Percentiles rank a stretch among this genome's conserved stretches.
Evolutionary conservation across 2,797 vertebrate genomes (phyloP).

Genomic region (Peromyscus nudipes): DNA sequence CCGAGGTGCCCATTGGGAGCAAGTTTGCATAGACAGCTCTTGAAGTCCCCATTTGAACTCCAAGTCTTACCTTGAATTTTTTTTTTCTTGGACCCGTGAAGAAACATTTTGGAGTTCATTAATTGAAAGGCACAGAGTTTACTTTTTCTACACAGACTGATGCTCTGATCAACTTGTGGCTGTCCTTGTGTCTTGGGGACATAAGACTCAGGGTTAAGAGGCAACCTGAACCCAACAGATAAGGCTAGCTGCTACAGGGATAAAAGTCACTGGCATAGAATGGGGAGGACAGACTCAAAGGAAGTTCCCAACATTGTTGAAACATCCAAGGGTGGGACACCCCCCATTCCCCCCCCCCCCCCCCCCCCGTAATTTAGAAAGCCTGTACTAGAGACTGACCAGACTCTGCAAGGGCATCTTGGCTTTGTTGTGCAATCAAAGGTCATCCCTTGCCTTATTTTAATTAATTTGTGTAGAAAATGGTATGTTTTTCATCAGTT

Average conservation of each 20-base stretch:
- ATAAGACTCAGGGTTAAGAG: background rate
- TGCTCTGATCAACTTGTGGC: conserved; percentile 31
- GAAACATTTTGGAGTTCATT: conserved; percentile 17
- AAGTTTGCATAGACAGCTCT: conserved; percentile 47
- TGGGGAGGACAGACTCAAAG: conserved; percentile 30
- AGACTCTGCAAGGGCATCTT: conserved; percentile 88
- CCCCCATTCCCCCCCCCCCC: conserved; percentile 73
- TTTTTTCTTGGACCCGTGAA: background rate
- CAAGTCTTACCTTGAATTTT: background rate
- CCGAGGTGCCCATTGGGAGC: background rate
- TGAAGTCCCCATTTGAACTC: conserved; percentile 41
- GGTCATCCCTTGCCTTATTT: conserved; percentile 91
- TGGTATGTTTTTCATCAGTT: conserved; percentile 92
- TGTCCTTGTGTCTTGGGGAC: background rate
- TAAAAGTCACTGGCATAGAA: background rate
- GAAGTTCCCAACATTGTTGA: background rate
- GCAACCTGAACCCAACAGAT: background rate
- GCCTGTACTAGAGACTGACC: conserved; percentile 83
- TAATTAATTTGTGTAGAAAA: conserved; percentile 93
- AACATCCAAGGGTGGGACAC: background rate
- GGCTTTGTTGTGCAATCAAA: conserved; percentile 91
- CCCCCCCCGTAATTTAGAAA: conserved; percentile 81
- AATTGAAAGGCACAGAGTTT: background rate
- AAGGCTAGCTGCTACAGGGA: rapidly evolving
- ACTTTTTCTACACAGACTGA: rapidly evolving